Conservation (phyloP, 2,113 vertebrate species). For the Sphaerodactylus townsendi region DNA sequence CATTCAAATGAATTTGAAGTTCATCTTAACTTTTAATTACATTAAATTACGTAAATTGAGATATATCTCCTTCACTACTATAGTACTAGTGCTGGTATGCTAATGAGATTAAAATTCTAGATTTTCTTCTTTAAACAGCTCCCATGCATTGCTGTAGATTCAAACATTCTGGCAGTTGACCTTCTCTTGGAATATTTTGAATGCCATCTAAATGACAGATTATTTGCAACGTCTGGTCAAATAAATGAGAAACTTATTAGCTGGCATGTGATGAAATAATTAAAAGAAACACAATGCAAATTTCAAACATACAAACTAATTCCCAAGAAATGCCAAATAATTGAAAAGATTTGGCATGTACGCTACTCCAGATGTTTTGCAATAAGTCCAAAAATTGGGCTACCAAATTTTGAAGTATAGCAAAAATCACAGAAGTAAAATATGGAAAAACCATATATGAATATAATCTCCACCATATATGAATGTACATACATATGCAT, state of each 20-base stretch:
- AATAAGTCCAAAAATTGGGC: conserved; percentile 33
- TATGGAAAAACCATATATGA: background rate
- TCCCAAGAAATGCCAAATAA: conserved; percentile 33
- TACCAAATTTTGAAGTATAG: background rate
- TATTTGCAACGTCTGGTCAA: conserved; percentile 66
- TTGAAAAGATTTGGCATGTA: conserved; percentile 13
- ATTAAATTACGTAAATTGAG: background rate
- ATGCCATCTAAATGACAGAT: conserved; percentile 63
- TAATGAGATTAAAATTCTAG: conserved; percentile 44
- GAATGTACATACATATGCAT: background rate
- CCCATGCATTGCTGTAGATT: conserved; percentile 53
- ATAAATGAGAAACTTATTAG: conserved; percentile 61
- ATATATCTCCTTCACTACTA: background rate
- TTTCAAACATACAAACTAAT: conserved; percentile 55
- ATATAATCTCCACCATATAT: no score
- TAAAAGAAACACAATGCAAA: conserved; percentile 61
- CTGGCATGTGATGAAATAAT: conserved; percentile 67
- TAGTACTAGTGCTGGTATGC: conserved; percentile 23
- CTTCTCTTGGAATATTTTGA: conserved; percentile 55
- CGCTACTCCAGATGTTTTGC: background rate
- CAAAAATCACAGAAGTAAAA: background rate
- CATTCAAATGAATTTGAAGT: background rate
- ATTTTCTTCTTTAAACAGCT: conserved; percentile 55
- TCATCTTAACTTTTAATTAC: background rate
- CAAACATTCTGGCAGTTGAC: conserved; percentile 47